Base-by-base conservation (phyloP, 2,797 vertebrate species). In the Melanotaenia pygmaea region DNA sequence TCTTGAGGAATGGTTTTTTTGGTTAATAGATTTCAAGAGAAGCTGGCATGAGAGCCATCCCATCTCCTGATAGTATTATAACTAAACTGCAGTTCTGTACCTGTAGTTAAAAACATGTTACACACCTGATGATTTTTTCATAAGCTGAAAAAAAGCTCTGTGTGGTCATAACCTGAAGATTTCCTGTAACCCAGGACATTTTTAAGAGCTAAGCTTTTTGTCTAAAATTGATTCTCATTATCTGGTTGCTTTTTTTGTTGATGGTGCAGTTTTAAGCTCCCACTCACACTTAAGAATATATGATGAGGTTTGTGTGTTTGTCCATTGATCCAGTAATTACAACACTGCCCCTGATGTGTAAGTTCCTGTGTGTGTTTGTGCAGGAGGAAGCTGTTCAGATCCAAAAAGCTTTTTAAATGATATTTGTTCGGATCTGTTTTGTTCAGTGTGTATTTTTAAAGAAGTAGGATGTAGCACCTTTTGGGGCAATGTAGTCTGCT, bases 311-410 rank as follows among this genome's bases (percentile, higher is more conserved):
- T 81, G 83, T 87, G 87, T 74, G 88, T 90, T 79, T n/a, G 34
- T 80, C 70, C 89, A 92, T 92, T 83, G 90, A 93, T 93, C 90
- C 83, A 68, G 89, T 91, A 93, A 90, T 92, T 91, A 92, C 89
- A 74, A 86, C 68, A 22, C 72, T 50, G 76, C 85, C 86, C 80
- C 82, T 90, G 91, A 91, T 92, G 89, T 89, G 89, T 88, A 89
- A 89, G 89, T 85, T 81, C 86, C 81, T 87, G 72, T 47, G 61
- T 85, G 86, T 88, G 72, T 53, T 59, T 85, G 84, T 87, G 74
- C 62, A 77, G 72, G 72, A 67, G 72, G 70, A 86, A 85, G 72
- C 72, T 47, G 70, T 40, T 64, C 58, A 20, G 40, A 70, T 77
- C 59, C 45, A 70, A 59, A 59, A 59, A 22, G n/a, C 20, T 5